Conservation (phyloP, 92 coral and sea anemone genomes). For the Phenganax stokvisi region DNA sequence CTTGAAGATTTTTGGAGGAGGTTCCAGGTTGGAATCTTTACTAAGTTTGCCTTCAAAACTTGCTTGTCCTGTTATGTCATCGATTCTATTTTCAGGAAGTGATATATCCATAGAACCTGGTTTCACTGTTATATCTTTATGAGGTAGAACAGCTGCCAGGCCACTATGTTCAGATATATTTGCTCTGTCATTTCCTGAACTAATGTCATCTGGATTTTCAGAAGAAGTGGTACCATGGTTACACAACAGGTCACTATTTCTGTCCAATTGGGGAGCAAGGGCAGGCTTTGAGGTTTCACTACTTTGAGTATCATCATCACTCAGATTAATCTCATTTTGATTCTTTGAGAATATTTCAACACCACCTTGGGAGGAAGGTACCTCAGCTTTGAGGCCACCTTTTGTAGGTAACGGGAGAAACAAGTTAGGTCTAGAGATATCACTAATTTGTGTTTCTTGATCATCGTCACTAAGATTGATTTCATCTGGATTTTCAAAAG, state of each 20-base stretch:
- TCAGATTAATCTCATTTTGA: constrained; percentile 9
- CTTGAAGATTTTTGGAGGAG: constrained; percentile 63
- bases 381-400: background rate
- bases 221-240: background rate
- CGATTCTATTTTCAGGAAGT: background rate
- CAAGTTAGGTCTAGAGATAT: background rate
- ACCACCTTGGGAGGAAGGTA: background rate
- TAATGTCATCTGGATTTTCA: background rate
- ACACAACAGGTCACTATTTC: constrained; percentile 14
- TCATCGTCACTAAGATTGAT: constrained; percentile 68
- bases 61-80: background rate
- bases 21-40: constrained; percentile 47
- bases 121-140: background rate
- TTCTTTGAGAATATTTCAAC: background rate
- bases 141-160: background rate
- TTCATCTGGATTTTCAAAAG: constrained; percentile 75
- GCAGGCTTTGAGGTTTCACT: background rate
- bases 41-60: background rate
- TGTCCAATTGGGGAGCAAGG: background rate
- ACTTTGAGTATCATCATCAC: constrained; percentile 4
- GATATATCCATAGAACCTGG: too few species aligned
- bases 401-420: background rate
- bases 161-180: background rate
- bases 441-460: constrained; percentile 40
- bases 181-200: background rate